Evolutionary conservation across 2,888 invertebrate genomes (phyloP).

Genomic region (Drosophila maculinotata): DNA sequence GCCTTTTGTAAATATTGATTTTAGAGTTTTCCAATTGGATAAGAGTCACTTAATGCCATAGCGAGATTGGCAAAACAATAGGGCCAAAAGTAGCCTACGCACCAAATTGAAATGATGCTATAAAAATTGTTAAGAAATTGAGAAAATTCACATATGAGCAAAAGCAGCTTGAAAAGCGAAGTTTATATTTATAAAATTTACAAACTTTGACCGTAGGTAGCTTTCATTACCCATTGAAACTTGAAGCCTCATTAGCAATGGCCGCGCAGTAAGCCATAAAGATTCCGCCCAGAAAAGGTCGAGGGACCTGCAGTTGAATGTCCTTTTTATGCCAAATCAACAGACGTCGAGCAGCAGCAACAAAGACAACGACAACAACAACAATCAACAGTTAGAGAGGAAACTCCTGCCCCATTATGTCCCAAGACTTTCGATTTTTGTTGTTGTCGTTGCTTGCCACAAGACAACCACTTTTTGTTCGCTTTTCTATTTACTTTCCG

Average conservation of each 20-base stretch:
- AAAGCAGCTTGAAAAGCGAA: background rate
- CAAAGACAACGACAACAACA: constrained; percentile 27
- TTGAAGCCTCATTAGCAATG: constrained; percentile 49
- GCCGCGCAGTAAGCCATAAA: constrained; percentile 13
- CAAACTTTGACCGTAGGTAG: background rate
- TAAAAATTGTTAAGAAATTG: constrained; percentile 1
- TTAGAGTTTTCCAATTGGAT: constrained; percentile 5
- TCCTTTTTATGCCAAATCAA: constrained; percentile 65
- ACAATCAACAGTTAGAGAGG: background rate
- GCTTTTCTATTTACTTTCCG: constrained; percentile 20
- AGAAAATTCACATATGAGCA: background rate
- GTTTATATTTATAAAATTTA: background rate
- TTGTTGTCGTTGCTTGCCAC: background rate
- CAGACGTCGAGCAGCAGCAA: constrained; percentile 34
- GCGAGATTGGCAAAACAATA: constrained; percentile 6
- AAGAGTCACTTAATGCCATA: background rate
- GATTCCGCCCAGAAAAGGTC: constrained; percentile 28
- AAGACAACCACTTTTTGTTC: constrained; percentile 3
- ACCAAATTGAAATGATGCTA: constrained; percentile 8
- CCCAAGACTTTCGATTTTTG: constrained; percentile 56
- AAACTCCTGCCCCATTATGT: constrained; percentile 21
- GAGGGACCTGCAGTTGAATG: constrained; percentile 67
- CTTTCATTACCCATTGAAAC: constrained; percentile 32
- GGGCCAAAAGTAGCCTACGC: too few species aligned
- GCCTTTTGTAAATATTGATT: constrained; percentile 23